Evolutionary conservation across 1,140 invertebrate species (phyloP).

Genomic region (Onthophagus taurus): DNA sequence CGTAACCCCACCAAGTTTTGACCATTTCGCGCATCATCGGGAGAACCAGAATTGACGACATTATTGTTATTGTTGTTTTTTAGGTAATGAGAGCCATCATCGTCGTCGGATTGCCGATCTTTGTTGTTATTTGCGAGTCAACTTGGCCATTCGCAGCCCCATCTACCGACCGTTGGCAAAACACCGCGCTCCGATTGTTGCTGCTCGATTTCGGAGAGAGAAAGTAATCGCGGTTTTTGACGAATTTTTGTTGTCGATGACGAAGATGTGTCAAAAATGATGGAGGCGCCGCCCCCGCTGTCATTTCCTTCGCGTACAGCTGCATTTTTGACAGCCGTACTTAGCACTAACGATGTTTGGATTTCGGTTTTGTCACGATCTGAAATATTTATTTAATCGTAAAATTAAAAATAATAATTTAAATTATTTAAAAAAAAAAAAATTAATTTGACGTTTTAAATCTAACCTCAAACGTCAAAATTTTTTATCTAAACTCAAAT

Average conservation of each 20-base stretch:
- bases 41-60: background rate
- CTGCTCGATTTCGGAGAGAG: slow-evolving; percentile 39
- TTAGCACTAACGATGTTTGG: slow-evolving; percentile 42
- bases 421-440: slow-evolving; percentile 11
- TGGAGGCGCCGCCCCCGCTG: slow-evolving; percentile 39
- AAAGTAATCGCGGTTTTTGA: too few species aligned
- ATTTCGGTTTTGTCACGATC: slow-evolving; percentile 56
- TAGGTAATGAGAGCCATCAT: slow-evolving; percentile 7
- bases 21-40: too few species aligned
- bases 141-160: slow-evolving; percentile 86
- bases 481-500: too few species aligned
- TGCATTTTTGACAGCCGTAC: slow-evolving; percentile 43
- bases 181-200: slow-evolving; percentile 32
- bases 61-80: background rate
- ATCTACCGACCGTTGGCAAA: slow-evolving; percentile 41
- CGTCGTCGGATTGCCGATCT: slow-evolving; percentile 5
- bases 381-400: too few species aligned
- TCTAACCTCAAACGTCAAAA: background rate
- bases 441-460: slow-evolving; percentile 6
- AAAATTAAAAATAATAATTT: too few species aligned
- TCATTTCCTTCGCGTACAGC: slow-evolving; percentile 40
- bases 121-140: slow-evolving; percentile 63
- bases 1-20: too few species aligned
- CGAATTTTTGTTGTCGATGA: slow-evolving; percentile 22
- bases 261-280: slow-evolving; percentile 30